Percentiles rank a stretch among this genome's conserved stretches.
Evolutionary conservation across 1,140 invertebrate genomes (phyloP).

Genomic region (Riptortus pedestris): DNA sequence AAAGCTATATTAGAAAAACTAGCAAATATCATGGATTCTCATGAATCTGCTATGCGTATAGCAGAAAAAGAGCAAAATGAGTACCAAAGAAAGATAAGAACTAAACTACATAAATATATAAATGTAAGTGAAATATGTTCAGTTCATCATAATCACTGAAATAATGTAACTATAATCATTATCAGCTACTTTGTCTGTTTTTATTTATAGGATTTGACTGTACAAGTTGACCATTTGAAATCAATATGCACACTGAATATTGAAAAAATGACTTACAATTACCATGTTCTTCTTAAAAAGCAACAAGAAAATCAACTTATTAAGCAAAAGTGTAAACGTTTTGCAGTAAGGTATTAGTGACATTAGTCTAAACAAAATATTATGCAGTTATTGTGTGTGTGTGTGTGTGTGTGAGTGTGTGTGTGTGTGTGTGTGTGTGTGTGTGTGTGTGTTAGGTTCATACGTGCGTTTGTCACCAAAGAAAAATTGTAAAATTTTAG

Average conservation of each 20-base stretch:
- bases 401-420: no score
- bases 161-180: not conserved
- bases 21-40: not conserved
- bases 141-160: not conserved
- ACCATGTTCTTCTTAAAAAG: slow-evolving; percentile 3
- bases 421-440: no score
- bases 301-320: not conserved
- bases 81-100: not conserved
- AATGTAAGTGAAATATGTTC: not conserved
- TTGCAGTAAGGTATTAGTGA: not conserved
- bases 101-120: not conserved
- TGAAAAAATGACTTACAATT: slow-evolving; percentile 14
- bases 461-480: no score
- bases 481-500: no score
- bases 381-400: no score
- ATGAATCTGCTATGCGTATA: not conserved
- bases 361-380: no score
- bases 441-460: no score
- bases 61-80: not conserved
- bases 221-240: not conserved
- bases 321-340: not conserved
- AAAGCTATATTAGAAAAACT: not conserved
- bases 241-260: slow-evolving; percentile 8
- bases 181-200: not conserved
- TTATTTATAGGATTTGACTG: not conserved